phyloP scores from a whole-genome alignment of 2,888 invertebrate genomes.

The Drosophila aldrichi region DNA sequence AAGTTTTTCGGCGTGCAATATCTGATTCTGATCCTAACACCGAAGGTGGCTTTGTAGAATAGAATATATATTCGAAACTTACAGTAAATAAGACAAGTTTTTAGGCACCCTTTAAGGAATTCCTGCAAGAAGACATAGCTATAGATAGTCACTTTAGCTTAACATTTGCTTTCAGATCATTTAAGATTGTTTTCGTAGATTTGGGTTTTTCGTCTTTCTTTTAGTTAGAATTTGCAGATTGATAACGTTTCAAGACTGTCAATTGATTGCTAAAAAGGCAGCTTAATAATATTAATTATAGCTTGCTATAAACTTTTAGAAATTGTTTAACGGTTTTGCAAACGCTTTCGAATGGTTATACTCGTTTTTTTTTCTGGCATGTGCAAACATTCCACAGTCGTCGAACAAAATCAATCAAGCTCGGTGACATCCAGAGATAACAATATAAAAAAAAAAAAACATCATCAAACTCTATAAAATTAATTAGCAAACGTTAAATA shows the following conservation, averaged over 20 bases:
- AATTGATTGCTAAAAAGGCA: background rate
- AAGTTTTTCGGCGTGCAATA: no score
- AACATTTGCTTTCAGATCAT: background rate
- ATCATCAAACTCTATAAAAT: slow-evolving; percentile 63
- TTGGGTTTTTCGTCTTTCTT: background rate
- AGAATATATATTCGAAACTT: no score
- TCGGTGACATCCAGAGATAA: slow-evolving; percentile 51
- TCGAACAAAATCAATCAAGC: slow-evolving; percentile 59
- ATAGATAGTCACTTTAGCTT: no score
- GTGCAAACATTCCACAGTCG: slow-evolving; percentile 22
- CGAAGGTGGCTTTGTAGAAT: no score
- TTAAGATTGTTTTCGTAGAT: background rate
- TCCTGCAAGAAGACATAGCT: no score
- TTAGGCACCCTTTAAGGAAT: no score
- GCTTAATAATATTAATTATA: slow-evolving; percentile 1
- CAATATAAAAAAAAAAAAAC: slow-evolving; percentile 21
- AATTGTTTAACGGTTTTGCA: slow-evolving; percentile 28
- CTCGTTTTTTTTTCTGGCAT: background rate
- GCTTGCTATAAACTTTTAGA: background rate
- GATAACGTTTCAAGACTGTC: background rate
- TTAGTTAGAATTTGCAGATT: background rate
- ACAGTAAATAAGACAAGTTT: no score
- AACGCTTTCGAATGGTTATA: slow-evolving; percentile 24
- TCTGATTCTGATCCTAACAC: no score
- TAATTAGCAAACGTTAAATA: slow-evolving; percentile 47